phyloP scores from a whole-genome alignment of 2,113 vertebrate species.

The Callipepla californica region DNA sequence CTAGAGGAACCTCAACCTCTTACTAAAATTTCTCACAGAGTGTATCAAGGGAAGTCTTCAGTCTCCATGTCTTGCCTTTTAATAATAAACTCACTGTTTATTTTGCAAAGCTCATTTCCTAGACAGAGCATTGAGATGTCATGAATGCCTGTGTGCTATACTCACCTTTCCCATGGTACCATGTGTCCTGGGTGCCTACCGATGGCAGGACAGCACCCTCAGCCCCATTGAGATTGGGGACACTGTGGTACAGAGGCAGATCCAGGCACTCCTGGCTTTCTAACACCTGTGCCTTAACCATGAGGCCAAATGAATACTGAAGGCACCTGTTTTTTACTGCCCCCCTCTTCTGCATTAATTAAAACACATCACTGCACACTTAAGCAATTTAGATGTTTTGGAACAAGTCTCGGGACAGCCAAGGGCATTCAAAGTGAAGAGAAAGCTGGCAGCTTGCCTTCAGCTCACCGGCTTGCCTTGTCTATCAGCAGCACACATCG shows the following conservation, averaged over 20 bases:
- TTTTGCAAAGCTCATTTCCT: slow-evolving; percentile 31
- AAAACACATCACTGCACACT: slow-evolving; percentile 51
- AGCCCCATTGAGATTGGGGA: neutral
- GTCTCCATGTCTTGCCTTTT: neutral
- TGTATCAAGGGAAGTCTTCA: neutral
- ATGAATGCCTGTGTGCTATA: slow-evolving; percentile 3
- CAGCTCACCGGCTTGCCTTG: slow-evolving; percentile 8
- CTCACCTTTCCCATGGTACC: neutral
- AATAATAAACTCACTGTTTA: slow-evolving; percentile 67
- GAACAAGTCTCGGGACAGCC: slow-evolving; percentile 33
- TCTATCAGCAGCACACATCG: slow-evolving; percentile 16
- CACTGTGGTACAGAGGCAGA: neutral
- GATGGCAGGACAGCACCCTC: neutral
- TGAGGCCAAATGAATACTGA: slow-evolving; percentile 44
- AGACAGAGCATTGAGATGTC: slow-evolving; percentile 48
- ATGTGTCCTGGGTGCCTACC: neutral
- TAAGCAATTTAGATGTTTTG: slow-evolving; percentile 66
- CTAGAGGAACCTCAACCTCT: neutral
- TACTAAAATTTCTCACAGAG: neutral
- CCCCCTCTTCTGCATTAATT: slow-evolving; percentile 58
- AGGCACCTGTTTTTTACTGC: slow-evolving; percentile 57
- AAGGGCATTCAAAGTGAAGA: slow-evolving; percentile 59
- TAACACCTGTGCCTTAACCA: slow-evolving; percentile 22
- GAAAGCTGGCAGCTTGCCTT: slow-evolving; percentile 54
- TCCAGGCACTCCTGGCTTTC: slow-evolving; percentile 26